Evolutionary conservation across 2,113 vertebrate species (phyloP).

Genomic region (Catharus minimus): DNA sequence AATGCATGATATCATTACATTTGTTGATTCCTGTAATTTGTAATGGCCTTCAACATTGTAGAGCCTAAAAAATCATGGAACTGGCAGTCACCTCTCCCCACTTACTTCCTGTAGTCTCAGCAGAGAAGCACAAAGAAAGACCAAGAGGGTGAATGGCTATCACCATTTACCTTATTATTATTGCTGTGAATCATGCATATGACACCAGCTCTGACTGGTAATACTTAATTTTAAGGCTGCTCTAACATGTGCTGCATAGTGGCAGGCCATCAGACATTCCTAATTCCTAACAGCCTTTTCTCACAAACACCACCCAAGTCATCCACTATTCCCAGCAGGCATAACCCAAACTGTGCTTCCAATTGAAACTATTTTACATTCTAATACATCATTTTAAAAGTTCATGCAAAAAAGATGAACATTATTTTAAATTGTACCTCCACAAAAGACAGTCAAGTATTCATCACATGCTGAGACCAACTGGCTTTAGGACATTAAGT

Average conservation of each 20-base stretch:
- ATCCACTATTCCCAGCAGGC: neutral
- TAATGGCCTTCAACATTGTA: neutral
- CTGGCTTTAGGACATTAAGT: neutral
- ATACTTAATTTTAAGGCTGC: neutral
- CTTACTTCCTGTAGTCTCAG: neutral
- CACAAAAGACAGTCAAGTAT: neutral
- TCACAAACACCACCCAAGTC: neutral
- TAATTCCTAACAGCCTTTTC: neutral
- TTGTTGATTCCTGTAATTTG: neutral
- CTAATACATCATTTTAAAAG: neutral
- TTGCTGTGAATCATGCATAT: neutral
- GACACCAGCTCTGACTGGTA: neutral
- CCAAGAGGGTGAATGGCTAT: neutral
- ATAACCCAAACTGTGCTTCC: neutral
- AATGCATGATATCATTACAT: neutral
- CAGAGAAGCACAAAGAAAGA: neutral
- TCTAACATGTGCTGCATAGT: neutral
- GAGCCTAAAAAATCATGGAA: neutral
- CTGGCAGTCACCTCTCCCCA: neutral
- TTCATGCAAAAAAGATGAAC: neutral
- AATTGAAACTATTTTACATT: neutral
- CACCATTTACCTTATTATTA: neutral
- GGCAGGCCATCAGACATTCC: neutral
- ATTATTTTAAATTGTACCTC: neutral
- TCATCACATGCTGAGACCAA: neutral